Evolutionary conservation across 2,888 invertebrate species (phyloP).

Genomic region (Nomada fabriciana): DNA sequence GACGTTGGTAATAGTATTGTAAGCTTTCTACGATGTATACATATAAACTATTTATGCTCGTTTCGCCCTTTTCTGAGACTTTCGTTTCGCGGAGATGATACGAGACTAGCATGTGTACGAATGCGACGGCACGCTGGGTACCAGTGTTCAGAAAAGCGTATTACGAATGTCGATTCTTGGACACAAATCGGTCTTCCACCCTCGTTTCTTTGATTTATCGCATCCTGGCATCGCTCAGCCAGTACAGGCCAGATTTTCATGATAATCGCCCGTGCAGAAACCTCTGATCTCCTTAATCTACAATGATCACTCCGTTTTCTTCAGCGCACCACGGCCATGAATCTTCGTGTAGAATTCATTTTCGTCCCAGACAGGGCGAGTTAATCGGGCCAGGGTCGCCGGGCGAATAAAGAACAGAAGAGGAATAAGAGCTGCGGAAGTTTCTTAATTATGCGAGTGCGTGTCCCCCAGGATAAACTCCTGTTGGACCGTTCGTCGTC

Average conservation of each 20-base stretch:
- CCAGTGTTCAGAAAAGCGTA: slow-evolving; percentile 34
- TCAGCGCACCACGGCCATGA: slow-evolving; percentile 51
- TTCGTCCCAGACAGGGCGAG: slow-evolving; percentile 37
- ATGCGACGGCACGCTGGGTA: slow-evolving; percentile 27
- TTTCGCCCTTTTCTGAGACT: slow-evolving; percentile 15
- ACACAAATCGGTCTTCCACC: slow-evolving; percentile 36
- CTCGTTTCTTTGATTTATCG: slow-evolving; percentile 40
- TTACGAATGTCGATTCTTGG: slow-evolving; percentile 30
- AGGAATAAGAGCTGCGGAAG: slow-evolving; percentile 52
- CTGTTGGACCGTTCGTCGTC: not conserved
- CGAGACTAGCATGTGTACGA: not conserved
- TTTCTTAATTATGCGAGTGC: slow-evolving; percentile 74
- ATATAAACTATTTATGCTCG: slow-evolving; percentile 45
- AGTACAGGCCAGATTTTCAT: slow-evolving; percentile 1
- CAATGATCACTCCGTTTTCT: not conserved
- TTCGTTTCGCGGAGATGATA: slow-evolving; percentile 27
- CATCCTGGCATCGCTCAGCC: not conserved
- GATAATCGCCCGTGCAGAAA: not conserved
- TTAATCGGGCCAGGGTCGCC: slow-evolving; percentile 59
- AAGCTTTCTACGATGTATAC: slow-evolving; percentile 46
- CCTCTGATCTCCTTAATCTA: not conserved
- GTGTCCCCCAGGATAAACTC: slow-evolving; percentile 55
- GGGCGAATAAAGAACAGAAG: slow-evolving; percentile 51
- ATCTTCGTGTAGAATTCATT: slow-evolving; percentile 65
- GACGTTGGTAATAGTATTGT: slow-evolving; percentile 58